Evolutionary conservation across 2,888 invertebrate genomes (phyloP), one percentile per base, ranked within the genome.

Genomic region (Limnephilus auricula): DNA sequence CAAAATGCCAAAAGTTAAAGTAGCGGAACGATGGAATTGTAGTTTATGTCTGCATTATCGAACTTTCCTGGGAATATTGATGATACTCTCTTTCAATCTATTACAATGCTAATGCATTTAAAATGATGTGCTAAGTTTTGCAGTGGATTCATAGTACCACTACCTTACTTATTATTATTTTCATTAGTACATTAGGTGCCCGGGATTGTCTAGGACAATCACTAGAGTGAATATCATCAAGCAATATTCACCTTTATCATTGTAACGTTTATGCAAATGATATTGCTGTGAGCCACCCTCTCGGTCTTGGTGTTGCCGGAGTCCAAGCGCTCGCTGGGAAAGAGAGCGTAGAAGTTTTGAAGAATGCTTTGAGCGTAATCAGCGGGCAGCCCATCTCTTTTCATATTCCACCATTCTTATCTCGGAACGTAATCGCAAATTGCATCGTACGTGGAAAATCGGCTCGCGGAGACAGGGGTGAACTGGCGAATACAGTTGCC

Each of bases 401-500:
- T 85, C 89, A 91, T 91, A 91, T 87, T 91, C 90, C 83, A 32
- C 65, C 87, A 30, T 90, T 88, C 90, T 91, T 91, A 90, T 90
- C 90, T 30, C 34, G 65, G 89, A 80, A 86, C 90, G 92, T 92
- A 93, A 93, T 93, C 93, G 92, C 93, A 93, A 93, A 93, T 93
- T 93, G 93, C 93, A 93, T 93, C 93, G 93, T 92, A 92, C 92
- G 93, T 92, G 92, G 92, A 93, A 93, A 93, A 93, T 92, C 93
- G 92, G 91, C 85, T 90, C 86, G 90, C 88, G 89, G 89, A 89
- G 91, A 25, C 65, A 65, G 65, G 65, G 91, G 95, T 25, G 95
- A 95, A 95, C 95, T 25, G 9, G 65, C 25, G 65, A 65, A 25
- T 2, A 9, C 65, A 65, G 1, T 65, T 9, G 5, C 6, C 65